A percentile compares a stretch with the other conserved stretches of the same genome.
phyloP scores from a whole-genome alignment of 2,888 invertebrate genomes.

The Galerucella pusilla region DNA sequence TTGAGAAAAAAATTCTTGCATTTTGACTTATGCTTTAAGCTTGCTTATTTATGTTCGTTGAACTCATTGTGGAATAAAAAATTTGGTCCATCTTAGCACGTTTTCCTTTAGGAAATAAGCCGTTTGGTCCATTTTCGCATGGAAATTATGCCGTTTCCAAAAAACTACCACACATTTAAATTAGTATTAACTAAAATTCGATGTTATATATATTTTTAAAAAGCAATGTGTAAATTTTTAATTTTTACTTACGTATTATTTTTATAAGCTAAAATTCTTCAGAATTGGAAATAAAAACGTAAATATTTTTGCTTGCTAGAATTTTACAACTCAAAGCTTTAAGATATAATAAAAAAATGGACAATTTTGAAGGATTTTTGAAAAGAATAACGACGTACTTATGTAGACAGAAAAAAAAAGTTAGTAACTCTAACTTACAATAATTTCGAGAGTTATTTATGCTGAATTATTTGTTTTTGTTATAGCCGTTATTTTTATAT shows the following conservation, averaged over 20 bases:
- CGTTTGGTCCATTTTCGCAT: constrained; percentile 32
- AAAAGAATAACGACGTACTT: constrained; percentile 47
- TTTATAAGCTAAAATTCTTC: constrained; percentile 42
- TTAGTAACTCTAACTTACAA: constrained; percentile 52
- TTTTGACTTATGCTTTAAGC: constrained; percentile 36
- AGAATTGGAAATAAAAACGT: constrained; percentile 29
- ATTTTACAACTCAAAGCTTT: constrained; percentile 21
- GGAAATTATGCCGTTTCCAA: constrained; percentile 40
- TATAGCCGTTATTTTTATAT: constrained; percentile 55
- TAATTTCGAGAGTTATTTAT: constrained; percentile 48
- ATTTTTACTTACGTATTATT: constrained; percentile 39
- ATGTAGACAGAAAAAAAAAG: constrained; percentile 41
- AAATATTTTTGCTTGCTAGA: constrained; percentile 46
- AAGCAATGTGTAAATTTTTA: constrained; percentile 46
- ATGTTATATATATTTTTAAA: constrained; percentile 44
- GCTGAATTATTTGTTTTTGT: constrained; percentile 52
- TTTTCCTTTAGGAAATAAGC: constrained; percentile 39
- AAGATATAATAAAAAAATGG: background rate
- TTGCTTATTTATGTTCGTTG: constrained; percentile 27
- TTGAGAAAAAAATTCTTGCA: constrained; percentile 22
- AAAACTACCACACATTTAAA: constrained; percentile 32
- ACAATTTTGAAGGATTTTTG: constrained; percentile 35
- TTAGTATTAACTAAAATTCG: constrained; percentile 30
- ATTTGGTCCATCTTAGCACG: constrained; percentile 36
- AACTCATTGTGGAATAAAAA: constrained; percentile 18